A percentile compares a stretch with the other conserved stretches of the same genome.
Conservation (phyloP, 2,797 vertebrate genomes). For the Diplodus puntazzo region DNA sequence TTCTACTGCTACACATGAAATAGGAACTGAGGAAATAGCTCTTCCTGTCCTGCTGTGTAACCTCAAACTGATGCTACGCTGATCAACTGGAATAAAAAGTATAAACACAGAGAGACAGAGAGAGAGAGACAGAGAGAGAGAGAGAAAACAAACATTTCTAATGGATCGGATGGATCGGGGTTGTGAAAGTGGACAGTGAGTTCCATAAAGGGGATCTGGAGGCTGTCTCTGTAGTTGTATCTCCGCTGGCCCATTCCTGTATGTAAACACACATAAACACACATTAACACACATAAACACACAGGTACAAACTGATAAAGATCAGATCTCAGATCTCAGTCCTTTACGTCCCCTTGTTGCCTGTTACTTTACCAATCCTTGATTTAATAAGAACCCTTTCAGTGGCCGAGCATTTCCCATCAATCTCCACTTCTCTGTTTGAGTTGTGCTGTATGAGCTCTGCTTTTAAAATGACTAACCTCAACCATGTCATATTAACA, state of each 20-base stretch:
- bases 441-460: no score
- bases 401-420: no score
- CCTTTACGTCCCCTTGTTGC: no score
- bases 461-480: no score
- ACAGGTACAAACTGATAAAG: conserved; percentile 24
- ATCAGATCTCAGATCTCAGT: conserved; percentile 6
- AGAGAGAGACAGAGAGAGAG: conserved; percentile 18
- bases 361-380: no score
- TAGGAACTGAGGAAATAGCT: conserved; percentile 58
- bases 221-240: conserved; percentile 29
- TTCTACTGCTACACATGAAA: conserved; percentile 38
- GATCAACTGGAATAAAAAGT: conserved; percentile 54
- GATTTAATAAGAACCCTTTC: no score
- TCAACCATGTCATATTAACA: no score
- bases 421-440: no score
- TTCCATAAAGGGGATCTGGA: conserved; percentile 65
- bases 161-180: conserved; percentile 42
- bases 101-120: conserved; percentile 12
- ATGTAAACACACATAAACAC: conserved; percentile 38
- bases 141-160: conserved; percentile 51
- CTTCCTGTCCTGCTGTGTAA: conserved; percentile 66
- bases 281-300: conserved; percentile 16
- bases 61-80: conserved; percentile 47
- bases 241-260: conserved; percentile 70
- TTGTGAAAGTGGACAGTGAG: conserved; percentile 73